Evolutionary conservation across 2,888 invertebrate genomes (phyloP), one percentile per base, ranked within the genome.

Genomic region (Oligia strigilis): DNA sequence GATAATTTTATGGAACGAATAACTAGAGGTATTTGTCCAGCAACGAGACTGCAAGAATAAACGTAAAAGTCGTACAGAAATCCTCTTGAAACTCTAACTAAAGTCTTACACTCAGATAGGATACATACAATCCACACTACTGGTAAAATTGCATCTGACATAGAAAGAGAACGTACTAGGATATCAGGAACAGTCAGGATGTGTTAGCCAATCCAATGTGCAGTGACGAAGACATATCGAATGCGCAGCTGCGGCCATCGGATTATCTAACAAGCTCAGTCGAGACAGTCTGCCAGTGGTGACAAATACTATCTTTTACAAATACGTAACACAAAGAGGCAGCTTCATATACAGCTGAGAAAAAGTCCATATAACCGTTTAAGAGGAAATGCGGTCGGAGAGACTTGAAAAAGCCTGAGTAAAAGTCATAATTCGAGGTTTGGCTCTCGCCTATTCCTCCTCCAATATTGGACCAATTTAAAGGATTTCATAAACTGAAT

Each of bases 131-230:
- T 49, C 14, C 23, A 36, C 4, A 36, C 36, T 78, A 40, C 49
- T 23, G 13, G 17, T 1, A 52, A 52, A 36, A 46, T 46, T 62
- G 29, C 29, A 52, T 62, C 5, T 55, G 36, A n/a, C 1, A 29
- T 40, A 76, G 11, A 36, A 23, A 43, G 1, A 81, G 17, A 52
- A 49, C 6, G 43, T 77, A 58, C 49, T 40, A 65, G 43, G 58
- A n/a, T 70, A 83, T 60, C 64, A 60, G n/a, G 2, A 83, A n/a
- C 65, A 70, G 77, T 70, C 40, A 60, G 58, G 36, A 52, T 29
- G 23, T 58, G 58, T 64, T 82, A 82, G 13, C 40, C 9, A 55
- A 69, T 70, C 23, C 62, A 64, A 82, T 82, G 58, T n/a, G 8
- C 58, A 29, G 43, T 1, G 43, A 64, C 55, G 23, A 36, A 64